A percentile compares a stretch with the other conserved stretches of the same genome.
Conservation (phyloP, 2,888 invertebrate genomes). For the Acleris cristana region DNA sequence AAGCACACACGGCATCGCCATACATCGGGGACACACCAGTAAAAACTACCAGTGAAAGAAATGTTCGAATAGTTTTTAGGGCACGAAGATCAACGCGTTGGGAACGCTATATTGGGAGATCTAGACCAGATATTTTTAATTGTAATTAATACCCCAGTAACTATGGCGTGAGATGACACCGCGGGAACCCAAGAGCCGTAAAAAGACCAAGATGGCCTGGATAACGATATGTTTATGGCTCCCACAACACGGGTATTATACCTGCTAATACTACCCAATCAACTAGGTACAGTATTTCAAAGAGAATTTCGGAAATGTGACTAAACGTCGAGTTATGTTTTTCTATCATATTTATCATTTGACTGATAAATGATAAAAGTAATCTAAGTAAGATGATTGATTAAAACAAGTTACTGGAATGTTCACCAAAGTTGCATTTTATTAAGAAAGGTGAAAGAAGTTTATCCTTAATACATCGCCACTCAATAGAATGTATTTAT, state of each 20-base stretch:
- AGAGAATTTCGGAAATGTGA: no score
- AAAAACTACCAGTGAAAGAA: constrained; percentile 44
- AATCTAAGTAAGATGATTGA: no score
- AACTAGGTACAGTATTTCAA: no score
- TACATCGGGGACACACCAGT: constrained; percentile 49
- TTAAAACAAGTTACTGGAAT: no score
- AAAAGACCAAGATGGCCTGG: constrained; percentile 35
- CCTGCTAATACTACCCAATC: no score
- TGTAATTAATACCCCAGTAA: constrained; percentile 42
- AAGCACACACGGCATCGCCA: constrained; percentile 50
- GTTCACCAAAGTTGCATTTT: no score
- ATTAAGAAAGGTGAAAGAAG: no score
- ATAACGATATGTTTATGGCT: constrained; percentile 21
- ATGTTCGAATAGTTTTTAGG: constrained; percentile 57
- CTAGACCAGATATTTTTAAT: constrained; percentile 51
- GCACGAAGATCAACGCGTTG: constrained; percentile 58
- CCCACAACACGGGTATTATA: not conserved
- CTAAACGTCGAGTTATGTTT: no score
- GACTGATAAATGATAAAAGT: no score
- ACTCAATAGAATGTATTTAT: no score
- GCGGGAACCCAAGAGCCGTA: constrained; percentile 34
- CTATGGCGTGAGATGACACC: constrained; percentile 51
- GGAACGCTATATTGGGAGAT: constrained; percentile 51
- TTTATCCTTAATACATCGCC: no score
- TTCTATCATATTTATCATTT: no score